These are phyloP conservation scores for Pegoplata infirma DNA, from an alignment of 2,888 invertebrate genomes.

Conservation along the genomic window DNA sequence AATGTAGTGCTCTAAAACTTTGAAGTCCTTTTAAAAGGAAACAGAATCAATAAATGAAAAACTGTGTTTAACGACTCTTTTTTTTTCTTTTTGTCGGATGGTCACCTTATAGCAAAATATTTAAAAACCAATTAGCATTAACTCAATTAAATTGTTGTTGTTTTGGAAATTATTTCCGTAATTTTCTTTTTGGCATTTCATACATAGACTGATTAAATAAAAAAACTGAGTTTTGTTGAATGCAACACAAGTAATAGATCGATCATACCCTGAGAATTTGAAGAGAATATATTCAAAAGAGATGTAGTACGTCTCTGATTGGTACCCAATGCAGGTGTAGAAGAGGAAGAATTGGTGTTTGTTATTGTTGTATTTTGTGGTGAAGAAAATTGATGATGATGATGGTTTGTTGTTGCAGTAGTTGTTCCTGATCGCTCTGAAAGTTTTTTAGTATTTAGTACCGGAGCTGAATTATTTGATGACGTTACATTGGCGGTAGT, in stretches of 20 bases:
- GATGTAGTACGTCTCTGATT: conserved; percentile 90
- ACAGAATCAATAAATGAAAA: too few species aligned
- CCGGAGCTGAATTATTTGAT: conserved; percentile 52
- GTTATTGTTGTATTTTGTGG: conserved; percentile 45
- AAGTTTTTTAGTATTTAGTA: conserved; percentile 48
- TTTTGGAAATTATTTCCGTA: too few species aligned
- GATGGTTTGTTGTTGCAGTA: conserved; percentile 38
- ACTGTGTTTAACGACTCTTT: too few species aligned
- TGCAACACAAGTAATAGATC: neutral
- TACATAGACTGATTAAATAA: too few species aligned
- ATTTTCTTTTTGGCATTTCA: too few species aligned
- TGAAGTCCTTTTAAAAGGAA: too few species aligned
- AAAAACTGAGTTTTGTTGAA: conserved; percentile 59
- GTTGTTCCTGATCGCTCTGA: conserved; percentile 45
- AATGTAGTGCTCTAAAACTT: too few species aligned
- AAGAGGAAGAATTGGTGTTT: conserved; percentile 63
- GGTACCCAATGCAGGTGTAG: conserved; percentile 61
- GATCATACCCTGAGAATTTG: conserved; percentile 92
- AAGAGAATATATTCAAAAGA: conserved; percentile 96
- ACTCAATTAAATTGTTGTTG: too few species aligned
- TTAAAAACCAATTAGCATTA: too few species aligned
- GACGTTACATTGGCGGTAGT: conserved; percentile 30
- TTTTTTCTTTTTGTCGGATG: conserved; percentile 2
- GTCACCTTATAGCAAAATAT: too few species aligned
- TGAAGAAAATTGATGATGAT: conserved; percentile 43